Base-by-base conservation (phyloP, 1,140 invertebrate species). In the Diabrotica virgifera region DNA sequence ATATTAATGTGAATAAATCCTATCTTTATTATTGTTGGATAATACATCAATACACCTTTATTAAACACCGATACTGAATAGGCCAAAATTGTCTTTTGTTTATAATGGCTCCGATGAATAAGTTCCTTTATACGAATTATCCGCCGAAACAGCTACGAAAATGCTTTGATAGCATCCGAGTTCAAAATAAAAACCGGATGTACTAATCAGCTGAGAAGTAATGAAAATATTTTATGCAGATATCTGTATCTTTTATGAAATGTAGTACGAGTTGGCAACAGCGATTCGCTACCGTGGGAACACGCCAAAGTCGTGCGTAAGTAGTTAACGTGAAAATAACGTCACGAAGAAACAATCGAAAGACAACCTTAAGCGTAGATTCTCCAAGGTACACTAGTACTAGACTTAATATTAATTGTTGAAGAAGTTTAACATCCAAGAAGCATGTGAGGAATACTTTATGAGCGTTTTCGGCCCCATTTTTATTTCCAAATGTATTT, bases 291-390 rank as follows among this genome's bases (percentile, higher is more conserved):
- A 65, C 58, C 64, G 64, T 65, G 64, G 64, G 64, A 65, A 65
- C 64, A 12, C 36, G 11, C 14, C 37, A 35, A 59, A 59, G 58
- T 65, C 64, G 64, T 65, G 64, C 46, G 37, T 51, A 59, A 52
- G 64, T 61, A 54, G 56, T 65, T 59, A 61, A 56, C 64, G 52
- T 65, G 52, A 53, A 61, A 65, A 55, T 65, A 62, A 52, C 60
- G 60, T 62, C 60, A 62, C 37, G 51, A 38, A 11, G 35, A 10
- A 37, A 40, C 36, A 37, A 54, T 36, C 13, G 60, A 62, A 52
- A 53, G 11, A 11, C 60, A 24, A 62, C 60, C 60, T 54, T 62
- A 62, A 53, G 51, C 35, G 24, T 51, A n/a, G 50, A 11, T 36
- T 11, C 11, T 62, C 13, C 24, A 62, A 62, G 35, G 58, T 38